Evolutionary conservation across 2,113 vertebrate genomes (phyloP).

Genomic region (Boulengeromyrus knoepffleri): DNA sequence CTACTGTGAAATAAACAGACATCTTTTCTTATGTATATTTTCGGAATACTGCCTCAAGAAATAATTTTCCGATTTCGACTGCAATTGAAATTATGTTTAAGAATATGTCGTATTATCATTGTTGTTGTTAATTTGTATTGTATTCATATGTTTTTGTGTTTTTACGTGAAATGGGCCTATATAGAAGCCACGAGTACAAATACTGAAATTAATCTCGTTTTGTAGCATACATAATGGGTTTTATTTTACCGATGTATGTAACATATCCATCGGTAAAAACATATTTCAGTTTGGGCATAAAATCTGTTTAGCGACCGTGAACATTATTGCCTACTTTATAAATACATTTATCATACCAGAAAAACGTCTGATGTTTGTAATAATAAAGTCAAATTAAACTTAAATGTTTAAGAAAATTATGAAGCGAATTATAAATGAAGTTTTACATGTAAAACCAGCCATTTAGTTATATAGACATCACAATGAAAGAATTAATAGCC

Average conservation of each 20-base stretch:
- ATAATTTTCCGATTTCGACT: neutral
- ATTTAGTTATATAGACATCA: neutral
- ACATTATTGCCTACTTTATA: neutral
- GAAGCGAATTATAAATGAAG: neutral
- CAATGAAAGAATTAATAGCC: neutral
- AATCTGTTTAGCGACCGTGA: neutral
- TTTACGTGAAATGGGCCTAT: neutral
- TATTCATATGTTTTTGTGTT: neutral
- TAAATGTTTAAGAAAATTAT: neutral
- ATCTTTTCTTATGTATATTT: neutral
- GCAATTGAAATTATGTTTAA: neutral
- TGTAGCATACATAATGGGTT: neutral
- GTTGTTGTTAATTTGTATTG: neutral
- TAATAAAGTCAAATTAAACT: neutral
- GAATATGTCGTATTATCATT: neutral
- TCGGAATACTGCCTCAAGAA: neutral
- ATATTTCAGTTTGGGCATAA: neutral
- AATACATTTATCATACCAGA: neutral
- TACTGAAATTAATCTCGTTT: neutral
- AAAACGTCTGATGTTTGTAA: neutral
- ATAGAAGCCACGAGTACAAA: neutral
- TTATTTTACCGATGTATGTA: neutral
- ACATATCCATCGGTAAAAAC: neutral
- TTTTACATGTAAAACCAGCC: neutral
- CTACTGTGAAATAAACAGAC: conserved; percentile 27